Percentiles rank a stretch among this genome's conserved stretches.
Conservation (phyloP, 2,113 vertebrate genomes). For the Xiphophorus maculatus region DNA sequence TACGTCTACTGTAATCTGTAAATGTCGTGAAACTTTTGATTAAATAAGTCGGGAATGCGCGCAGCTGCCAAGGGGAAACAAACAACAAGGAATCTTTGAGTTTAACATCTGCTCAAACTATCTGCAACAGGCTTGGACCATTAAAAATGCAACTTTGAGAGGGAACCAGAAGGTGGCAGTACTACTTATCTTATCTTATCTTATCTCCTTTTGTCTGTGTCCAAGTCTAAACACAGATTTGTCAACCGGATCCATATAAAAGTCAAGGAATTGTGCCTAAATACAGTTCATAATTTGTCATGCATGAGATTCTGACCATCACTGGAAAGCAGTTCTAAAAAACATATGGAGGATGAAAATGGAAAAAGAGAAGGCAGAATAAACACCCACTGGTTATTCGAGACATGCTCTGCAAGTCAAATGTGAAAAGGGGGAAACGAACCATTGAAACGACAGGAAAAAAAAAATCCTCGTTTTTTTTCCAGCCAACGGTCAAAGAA, state of each 20-base stretch:
- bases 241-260: not conserved
- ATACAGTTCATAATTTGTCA: not conserved
- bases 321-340: constrained; percentile 15
- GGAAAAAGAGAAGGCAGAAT: constrained; percentile 17
- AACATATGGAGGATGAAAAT: constrained; percentile 28
- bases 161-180: constrained; percentile 68
- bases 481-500: not conserved
- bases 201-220: not conserved
- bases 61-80: constrained; percentile 19
- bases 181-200: constrained; percentile 29
- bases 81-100: constrained; percentile 14
- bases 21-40: constrained; percentile 24
- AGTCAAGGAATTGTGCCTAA: not conserved
- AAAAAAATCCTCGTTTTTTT: constrained; percentile 14
- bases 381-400: constrained; percentile 15
- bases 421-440: constrained; percentile 11
- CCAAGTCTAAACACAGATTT: not conserved
- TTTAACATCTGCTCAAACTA: constrained; percentile 6
- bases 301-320: constrained; percentile 11
- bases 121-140: not conserved
- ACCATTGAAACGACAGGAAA: not conserved
- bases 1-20: constrained; percentile 20
- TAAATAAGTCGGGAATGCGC: constrained; percentile 22
- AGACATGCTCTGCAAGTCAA: constrained; percentile 27
- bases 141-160: constrained; percentile 38